Conservation (phyloP, 2,113 vertebrate species). For the Dasyurus viverrinus region DNA sequence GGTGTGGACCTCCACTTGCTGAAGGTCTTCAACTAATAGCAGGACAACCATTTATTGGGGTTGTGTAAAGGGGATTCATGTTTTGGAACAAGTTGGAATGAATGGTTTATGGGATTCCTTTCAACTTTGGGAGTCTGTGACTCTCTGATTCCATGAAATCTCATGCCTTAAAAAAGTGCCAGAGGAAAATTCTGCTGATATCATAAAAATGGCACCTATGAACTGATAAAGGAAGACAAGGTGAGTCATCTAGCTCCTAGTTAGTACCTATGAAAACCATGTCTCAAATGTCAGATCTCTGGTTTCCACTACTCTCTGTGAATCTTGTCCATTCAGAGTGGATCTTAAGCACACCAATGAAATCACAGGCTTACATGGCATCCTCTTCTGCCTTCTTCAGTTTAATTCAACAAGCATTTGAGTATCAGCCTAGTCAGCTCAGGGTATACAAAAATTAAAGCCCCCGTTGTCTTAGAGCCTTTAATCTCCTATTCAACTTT, state of each 20-base stretch:
- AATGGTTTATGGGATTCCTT: background rate
- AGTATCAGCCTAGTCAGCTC: background rate
- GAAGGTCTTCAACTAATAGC: background rate
- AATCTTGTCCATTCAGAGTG: background rate
- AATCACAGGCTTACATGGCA: background rate
- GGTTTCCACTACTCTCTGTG: too few relatives aligned
- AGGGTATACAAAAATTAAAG: background rate
- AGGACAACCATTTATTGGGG: background rate
- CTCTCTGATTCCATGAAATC: background rate
- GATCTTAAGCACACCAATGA: background rate
- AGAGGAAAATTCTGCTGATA: background rate
- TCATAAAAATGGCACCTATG: background rate
- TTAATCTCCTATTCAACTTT: background rate
- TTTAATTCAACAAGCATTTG: background rate
- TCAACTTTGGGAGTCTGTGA: background rate
- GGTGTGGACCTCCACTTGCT: background rate
- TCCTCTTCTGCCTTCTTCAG: background rate
- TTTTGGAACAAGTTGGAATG: background rate
- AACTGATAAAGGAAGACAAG: conserved; percentile 89
- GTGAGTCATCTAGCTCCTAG: conserved; percentile 75
- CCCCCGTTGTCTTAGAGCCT: background rate
- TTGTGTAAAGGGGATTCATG: background rate
- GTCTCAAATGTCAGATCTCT: background rate
- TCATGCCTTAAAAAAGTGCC: background rate
- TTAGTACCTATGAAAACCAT: background rate